Conservation (phyloP, 2,113 vertebrate genomes). For the Formicarius rufipectus region DNA sequence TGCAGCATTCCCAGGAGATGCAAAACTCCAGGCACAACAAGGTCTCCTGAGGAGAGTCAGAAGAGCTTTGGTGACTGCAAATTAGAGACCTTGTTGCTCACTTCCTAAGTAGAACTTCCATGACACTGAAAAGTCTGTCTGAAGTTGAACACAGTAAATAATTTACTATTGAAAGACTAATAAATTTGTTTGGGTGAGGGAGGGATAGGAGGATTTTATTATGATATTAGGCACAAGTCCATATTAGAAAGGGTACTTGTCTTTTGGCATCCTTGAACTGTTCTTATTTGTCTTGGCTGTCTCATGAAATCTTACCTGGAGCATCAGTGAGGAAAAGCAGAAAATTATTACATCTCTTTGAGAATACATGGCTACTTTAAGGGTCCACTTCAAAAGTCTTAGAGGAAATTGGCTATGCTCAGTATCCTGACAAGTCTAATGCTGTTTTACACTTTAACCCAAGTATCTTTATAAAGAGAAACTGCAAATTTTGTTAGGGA, state of each 20-base stretch:
- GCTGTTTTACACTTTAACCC: not conserved
- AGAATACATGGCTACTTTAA: not conserved
- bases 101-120: not conserved
- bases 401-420: not conserved
- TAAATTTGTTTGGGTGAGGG: not conserved
- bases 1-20: not conserved
- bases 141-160: not conserved
- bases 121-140: not conserved
- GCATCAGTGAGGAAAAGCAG: not conserved
- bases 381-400: not conserved
- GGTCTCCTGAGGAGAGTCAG: not conserved
- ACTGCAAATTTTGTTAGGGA: not conserved
- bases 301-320: not conserved
- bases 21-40: not conserved
- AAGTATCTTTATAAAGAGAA: not conserved
- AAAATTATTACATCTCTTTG: not conserved
- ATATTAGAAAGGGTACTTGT: not conserved
- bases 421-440: not conserved
- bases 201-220: rapidly evolving
- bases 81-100: not conserved
- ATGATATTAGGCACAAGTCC: not conserved
- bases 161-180: not conserved
- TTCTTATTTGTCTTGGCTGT: not conserved
- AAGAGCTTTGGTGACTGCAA: not conserved
- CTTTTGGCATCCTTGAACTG: not conserved